phyloP scores from a whole-genome alignment of 2,888 invertebrate genomes.

The Charanyca ferruginea region DNA sequence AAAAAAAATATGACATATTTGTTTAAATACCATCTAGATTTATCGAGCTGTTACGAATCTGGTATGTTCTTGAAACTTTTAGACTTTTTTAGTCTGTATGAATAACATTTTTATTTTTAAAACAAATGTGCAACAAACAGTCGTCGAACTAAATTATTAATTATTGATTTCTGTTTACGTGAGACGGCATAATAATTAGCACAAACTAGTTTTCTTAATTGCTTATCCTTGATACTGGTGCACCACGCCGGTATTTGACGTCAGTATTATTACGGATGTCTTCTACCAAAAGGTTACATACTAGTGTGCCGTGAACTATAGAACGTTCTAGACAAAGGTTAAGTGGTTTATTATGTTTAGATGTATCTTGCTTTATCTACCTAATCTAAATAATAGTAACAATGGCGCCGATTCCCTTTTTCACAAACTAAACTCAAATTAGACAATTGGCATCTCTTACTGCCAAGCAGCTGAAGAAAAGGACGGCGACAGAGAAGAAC shows the following conservation, averaged over 20 bases:
- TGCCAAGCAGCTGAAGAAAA: no score
- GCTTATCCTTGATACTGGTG: constrained; percentile 30
- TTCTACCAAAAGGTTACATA: constrained; percentile 16
- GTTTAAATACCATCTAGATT: no score
- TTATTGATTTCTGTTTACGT: background rate
- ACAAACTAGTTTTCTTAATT: constrained; percentile 9
- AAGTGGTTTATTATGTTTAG: constrained; percentile 1
- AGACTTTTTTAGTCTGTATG: background rate
- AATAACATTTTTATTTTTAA: no score
- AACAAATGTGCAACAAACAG: background rate
- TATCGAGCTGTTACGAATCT: background rate
- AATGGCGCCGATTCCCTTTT: no score
- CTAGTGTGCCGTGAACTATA: constrained; percentile 25
- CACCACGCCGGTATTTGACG: constrained; percentile 19
- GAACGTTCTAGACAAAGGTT: background rate
- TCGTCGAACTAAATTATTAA: background rate
- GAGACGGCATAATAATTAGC: background rate
- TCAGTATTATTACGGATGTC: constrained; percentile 12
- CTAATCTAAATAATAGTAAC: no score
- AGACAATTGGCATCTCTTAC: no score
- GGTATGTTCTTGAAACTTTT: background rate
- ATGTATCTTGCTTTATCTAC: no score
- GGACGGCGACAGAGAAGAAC: no score
- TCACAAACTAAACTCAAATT: no score
- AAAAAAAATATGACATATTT: no score